These are phyloP conservation scores for Bos indicus DNA, from an alignment of 2,113 vertebrate genomes.

Conservation along the genomic window DNA sequence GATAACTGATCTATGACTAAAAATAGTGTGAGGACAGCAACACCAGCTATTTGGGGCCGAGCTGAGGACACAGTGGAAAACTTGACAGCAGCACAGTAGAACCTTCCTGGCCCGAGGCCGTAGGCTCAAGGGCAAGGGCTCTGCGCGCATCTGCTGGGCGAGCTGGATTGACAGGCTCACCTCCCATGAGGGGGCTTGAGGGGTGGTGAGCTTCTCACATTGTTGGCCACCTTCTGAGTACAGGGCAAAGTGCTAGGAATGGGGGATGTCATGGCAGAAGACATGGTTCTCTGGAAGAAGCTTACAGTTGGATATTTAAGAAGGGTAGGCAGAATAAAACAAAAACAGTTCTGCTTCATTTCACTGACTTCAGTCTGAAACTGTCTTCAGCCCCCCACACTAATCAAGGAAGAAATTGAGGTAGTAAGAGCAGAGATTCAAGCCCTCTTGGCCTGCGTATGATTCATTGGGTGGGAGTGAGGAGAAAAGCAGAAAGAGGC, in stretches of 20 bases:
- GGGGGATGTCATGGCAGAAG: not conserved
- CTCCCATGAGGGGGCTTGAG: not conserved
- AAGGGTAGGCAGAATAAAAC: not conserved
- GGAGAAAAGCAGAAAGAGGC: not conserved
- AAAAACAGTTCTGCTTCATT: not conserved
- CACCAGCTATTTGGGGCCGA: slow-evolving; percentile 48
- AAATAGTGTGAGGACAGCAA: slow-evolving; percentile 70
- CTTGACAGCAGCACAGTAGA: slow-evolving; percentile 59
- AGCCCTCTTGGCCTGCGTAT: not conserved
- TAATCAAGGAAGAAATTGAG: not conserved
- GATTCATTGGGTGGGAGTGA: not conserved
- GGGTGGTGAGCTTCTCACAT: not conserved
- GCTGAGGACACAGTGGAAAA: slow-evolving; percentile 72
- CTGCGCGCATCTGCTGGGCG: not conserved
- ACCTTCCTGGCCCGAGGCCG: slow-evolving; percentile 42
- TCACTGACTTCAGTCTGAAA: not conserved
- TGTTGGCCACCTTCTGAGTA: not conserved
- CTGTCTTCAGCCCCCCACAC: not conserved
- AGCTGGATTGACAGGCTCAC: slow-evolving; percentile 35
- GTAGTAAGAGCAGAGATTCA: not conserved
- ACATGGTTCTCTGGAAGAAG: not conserved
- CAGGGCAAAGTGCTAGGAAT: not conserved
- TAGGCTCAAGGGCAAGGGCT: slow-evolving; percentile 57
- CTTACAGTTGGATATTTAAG: not conserved
- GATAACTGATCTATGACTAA: slow-evolving; percentile 75